phyloP scores from a whole-genome alignment of 2,888 invertebrate species.

The Sialis lutaria region DNA sequence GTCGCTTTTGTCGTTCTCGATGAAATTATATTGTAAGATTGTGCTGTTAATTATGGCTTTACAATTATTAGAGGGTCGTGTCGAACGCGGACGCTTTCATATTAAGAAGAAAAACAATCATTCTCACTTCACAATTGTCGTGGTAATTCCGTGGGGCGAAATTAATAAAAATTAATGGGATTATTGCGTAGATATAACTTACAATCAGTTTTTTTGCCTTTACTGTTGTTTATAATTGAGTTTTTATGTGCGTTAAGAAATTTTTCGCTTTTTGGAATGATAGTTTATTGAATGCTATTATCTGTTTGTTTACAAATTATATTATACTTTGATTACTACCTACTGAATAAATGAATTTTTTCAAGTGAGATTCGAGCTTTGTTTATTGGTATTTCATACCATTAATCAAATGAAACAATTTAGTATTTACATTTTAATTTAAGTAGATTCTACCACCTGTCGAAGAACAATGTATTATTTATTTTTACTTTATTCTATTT shows the following conservation, averaged over 20 bases:
- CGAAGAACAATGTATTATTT: too few relatives aligned
- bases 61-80: not conserved
- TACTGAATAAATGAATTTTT: too few relatives aligned
- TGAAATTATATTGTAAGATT: not conserved
- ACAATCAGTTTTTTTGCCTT: not conserved
- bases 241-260: not conserved
- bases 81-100: not conserved
- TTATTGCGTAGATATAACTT: not conserved
- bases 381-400: too few relatives aligned
- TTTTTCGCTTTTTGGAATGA: not conserved
- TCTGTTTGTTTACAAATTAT: too few relatives aligned
- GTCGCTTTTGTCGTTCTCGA: not conserved
- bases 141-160: not conserved
- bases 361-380: too few relatives aligned
- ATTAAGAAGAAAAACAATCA: conserved; percentile 2
- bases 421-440: too few relatives aligned
- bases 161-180: conserved; percentile 4
- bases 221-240: not conserved
- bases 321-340: too few relatives aligned
- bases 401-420: too few relatives aligned
- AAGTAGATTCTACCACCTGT: too few relatives aligned
- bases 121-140: conserved; percentile 1
- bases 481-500: too few relatives aligned
- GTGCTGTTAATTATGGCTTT: not conserved
- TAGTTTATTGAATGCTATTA: not conserved